phyloP scores from a whole-genome alignment of 2,797 vertebrate genomes.

The Danio choprae region DNA sequence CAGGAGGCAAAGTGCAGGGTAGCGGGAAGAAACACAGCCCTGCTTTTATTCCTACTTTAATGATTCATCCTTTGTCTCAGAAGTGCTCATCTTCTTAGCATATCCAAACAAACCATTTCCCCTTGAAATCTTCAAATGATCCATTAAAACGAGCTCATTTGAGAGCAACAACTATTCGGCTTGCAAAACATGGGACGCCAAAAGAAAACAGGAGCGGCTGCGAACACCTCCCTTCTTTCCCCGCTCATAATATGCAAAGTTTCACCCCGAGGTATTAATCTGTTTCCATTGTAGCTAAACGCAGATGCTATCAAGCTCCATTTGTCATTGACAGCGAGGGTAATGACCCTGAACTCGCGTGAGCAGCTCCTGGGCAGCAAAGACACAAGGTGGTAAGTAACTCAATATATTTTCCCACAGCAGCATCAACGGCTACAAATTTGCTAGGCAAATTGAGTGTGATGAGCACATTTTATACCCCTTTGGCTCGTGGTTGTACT shows the following conservation, averaged over 20 bases:
- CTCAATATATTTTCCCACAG: conserved; percentile 72
- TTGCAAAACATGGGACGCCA: conserved; percentile 40
- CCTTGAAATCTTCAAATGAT: conserved; percentile 69
- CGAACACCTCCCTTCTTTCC: conserved; percentile 31
- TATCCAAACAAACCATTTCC: conserved; percentile 70
- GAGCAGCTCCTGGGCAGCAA: conserved; percentile 66
- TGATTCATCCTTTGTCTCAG: conserved; percentile 74
- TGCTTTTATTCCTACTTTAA: conserved; percentile 57
- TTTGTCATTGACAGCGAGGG: conserved; percentile 77
- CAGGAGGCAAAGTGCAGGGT: conserved; percentile 51
- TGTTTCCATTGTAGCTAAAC: conserved; percentile 71
- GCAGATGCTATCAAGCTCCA: conserved; percentile 77
- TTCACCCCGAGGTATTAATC: conserved; percentile 72
- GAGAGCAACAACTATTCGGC: conserved; percentile 37
- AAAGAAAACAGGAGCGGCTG: conserved; percentile 48
- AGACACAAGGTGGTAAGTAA: conserved; percentile 70
- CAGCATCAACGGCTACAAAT: conserved; percentile 74
- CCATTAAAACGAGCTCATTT: conserved; percentile 48
- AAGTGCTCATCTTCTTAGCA: conserved; percentile 78
- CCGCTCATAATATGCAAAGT: conserved; percentile 60
- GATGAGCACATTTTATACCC: conserved; percentile 47
- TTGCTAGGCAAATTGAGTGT: conserved; percentile 70
- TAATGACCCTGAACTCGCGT: conserved; percentile 78
- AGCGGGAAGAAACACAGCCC: conserved; percentile 58
- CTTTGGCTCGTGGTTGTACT: conserved; percentile 38